A percentile compares a stretch with the other conserved stretches of the same genome.
These are phyloP conservation scores for Craseonycteris thonglongyai DNA, from an alignment of 2,113 vertebrate genomes.

Conservation along the genomic window DNA sequence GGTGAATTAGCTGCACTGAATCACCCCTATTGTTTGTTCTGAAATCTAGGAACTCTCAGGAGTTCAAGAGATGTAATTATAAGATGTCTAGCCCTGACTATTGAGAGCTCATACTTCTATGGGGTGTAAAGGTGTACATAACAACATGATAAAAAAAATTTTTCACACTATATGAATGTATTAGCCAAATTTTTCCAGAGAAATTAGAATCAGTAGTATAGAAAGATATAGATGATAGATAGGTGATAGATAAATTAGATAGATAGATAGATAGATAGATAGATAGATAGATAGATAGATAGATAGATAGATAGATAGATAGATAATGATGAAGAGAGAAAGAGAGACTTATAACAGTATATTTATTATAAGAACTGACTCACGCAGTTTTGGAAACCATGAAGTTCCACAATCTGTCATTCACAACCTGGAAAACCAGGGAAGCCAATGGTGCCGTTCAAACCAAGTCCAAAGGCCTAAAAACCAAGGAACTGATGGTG, in stretches of 20 bases:
- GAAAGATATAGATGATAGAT: too few relatives aligned
- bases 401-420: too few relatives aligned
- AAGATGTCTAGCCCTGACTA: too few relatives aligned
- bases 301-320: too few relatives aligned
- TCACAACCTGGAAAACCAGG: neutral
- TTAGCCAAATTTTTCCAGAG: neutral
- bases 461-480: neutral
- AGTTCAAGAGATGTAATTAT: neutral
- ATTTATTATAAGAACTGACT: neutral
- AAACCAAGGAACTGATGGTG: neutral
- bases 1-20: neutral
- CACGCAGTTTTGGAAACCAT: neutral
- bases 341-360: too few relatives aligned
- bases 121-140: neutral
- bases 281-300: too few relatives aligned
- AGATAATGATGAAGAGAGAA: too few relatives aligned
- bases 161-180: neutral
- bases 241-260: too few relatives aligned
- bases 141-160: neutral
- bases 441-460: neutral
- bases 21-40: neutral
- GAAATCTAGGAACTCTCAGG: neutral
- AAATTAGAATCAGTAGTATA: neutral
- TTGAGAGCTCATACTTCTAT: neutral
- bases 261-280: too few relatives aligned